Evolutionary conservation across 2,113 vertebrate species (phyloP).

Genomic region (Pavo muticus): DNA sequence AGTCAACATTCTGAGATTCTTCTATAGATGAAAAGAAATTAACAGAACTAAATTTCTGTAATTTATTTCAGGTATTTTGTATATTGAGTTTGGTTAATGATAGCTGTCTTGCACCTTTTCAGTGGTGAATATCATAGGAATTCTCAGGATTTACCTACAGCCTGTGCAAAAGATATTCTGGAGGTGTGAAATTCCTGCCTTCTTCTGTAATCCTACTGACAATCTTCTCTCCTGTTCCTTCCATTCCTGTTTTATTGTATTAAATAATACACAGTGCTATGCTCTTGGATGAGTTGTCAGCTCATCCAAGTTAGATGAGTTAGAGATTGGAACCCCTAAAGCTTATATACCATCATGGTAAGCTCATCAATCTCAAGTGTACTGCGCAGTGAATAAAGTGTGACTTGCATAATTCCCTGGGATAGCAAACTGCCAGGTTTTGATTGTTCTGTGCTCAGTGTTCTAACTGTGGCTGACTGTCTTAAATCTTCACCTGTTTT

Average conservation of each 20-base stretch:
- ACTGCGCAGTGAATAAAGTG: background rate
- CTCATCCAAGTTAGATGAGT: background rate
- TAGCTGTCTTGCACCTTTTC: background rate
- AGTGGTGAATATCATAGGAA: background rate
- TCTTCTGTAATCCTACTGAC: background rate
- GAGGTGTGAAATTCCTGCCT: background rate
- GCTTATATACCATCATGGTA: background rate
- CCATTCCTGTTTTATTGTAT: background rate
- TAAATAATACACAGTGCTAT: background rate
- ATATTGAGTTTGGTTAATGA: background rate
- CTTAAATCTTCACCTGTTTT: background rate
- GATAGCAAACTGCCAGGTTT: background rate
- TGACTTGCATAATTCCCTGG: background rate
- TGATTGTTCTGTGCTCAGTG: background rate
- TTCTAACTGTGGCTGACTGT: background rate
- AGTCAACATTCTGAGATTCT: conserved; percentile 7
- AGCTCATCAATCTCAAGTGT: background rate
- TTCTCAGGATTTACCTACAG: background rate
- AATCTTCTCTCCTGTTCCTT: background rate
- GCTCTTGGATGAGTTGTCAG: background rate
- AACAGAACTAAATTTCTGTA: background rate
- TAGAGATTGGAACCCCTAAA: background rate
- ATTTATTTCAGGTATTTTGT: conserved; percentile 31
- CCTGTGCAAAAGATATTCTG: background rate
- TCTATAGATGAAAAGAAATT: background rate